A percentile compares a stretch with the other conserved stretches of the same genome.
These are phyloP conservation scores for Harmothoe impar DNA, from an alignment of 2,888 invertebrate genomes.

Conservation along the genomic window DNA sequence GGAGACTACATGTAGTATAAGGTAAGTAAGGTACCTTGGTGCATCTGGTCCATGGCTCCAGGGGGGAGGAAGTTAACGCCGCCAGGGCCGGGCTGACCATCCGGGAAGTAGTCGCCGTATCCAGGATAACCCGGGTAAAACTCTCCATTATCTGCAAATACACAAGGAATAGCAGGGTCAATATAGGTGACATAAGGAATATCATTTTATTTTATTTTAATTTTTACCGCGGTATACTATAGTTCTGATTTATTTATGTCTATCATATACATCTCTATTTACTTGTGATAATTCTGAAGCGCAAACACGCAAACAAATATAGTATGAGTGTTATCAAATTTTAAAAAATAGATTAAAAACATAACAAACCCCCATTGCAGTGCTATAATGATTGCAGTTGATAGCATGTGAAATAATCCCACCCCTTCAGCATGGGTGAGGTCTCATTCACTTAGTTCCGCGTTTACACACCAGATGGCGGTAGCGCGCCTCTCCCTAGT, in stretches of 20 bases:
- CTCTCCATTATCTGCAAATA: conserved; percentile 63
- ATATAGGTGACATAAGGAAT: background rate
- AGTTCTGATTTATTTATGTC: no score
- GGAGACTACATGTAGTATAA: background rate
- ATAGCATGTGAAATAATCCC: no score
- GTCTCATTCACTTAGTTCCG: background rate
- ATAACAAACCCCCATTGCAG: no score
- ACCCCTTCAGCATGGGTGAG: no score
- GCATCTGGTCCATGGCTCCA: conserved; percentile 56
- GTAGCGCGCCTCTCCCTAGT: background rate
- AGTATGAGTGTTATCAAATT: no score
- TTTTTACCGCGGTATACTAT: no score
- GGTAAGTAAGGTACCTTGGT: conserved; percentile 40
- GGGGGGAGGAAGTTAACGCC: conserved; percentile 59
- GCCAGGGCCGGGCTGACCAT: conserved; percentile 58
- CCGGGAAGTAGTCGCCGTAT: conserved; percentile 63
- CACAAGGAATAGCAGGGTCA: background rate
- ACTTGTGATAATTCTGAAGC: no score
- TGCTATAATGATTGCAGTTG: no score
- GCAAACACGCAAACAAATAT: no score
- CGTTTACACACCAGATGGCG: conserved; percentile 2
- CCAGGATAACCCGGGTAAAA: conserved; percentile 64
- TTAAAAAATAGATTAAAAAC: no score
- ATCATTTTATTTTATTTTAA: background rate
- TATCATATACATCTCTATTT: no score